A percentile compares a stretch with the other conserved stretches of the same genome.
phyloP scores from a whole-genome alignment of 2,888 invertebrate genomes.

The Augiades crinisus region DNA sequence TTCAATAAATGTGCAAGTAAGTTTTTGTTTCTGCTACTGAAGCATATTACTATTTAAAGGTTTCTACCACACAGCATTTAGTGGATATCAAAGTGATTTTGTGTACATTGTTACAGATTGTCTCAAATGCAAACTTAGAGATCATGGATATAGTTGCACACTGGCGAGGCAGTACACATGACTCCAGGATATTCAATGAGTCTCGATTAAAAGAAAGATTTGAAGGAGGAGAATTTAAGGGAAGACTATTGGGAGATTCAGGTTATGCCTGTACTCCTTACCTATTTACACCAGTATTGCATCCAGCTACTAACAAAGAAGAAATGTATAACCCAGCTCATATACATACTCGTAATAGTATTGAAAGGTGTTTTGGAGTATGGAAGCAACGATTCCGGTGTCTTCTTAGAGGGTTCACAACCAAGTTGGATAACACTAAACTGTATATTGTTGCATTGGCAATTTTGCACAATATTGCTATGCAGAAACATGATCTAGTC shows the following conservation, averaged over 20 bases:
- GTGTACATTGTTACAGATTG: slow-evolving; percentile 26
- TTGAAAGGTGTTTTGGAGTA: slow-evolving; percentile 31
- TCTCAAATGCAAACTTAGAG: slow-evolving; percentile 30
- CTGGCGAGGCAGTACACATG: slow-evolving; percentile 35
- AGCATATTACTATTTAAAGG: no score
- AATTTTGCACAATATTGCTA: slow-evolving; percentile 4
- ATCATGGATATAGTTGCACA: slow-evolving; percentile 34
- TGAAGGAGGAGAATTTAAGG: slow-evolving; percentile 26
- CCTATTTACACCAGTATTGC: slow-evolving; percentile 30
- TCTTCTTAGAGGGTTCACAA: slow-evolving; percentile 11
- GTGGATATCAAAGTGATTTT: not conserved
- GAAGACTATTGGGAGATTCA: slow-evolving; percentile 32
- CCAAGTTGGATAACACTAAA: slow-evolving; percentile 9
- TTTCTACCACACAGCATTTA: no score
- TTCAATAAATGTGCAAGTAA: slow-evolving; percentile 30
- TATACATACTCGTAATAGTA: slow-evolving; percentile 29
- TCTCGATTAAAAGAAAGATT: slow-evolving; percentile 24
- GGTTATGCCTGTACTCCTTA: slow-evolving; percentile 29
- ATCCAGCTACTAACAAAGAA: slow-evolving; percentile 24
- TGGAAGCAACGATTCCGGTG: slow-evolving; percentile 26
- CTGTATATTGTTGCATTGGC: slow-evolving; percentile 3
- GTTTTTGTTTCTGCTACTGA: no score
- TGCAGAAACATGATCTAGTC: slow-evolving; percentile 12
- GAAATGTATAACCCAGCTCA: slow-evolving; percentile 31
- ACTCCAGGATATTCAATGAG: slow-evolving; percentile 32